Evolutionary conservation across 2,797 vertebrate genomes (phyloP).

Genomic region (Liasis olivaceus): DNA sequence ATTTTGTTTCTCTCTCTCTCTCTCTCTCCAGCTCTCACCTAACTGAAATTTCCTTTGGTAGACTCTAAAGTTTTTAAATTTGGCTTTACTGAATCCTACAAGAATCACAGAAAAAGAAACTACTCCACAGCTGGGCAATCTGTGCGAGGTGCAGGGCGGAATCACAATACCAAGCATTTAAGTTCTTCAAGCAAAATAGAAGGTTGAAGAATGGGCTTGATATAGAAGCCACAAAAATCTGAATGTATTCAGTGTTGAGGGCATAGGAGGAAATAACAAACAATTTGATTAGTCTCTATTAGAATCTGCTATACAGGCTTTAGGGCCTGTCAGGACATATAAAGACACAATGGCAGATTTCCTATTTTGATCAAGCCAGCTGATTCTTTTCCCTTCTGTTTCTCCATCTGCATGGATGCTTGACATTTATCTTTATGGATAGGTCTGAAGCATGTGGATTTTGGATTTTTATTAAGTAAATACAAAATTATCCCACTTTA

Average conservation of each 20-base stretch:
- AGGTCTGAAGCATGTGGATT: background rate
- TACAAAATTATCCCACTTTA: background rate
- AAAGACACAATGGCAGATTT: background rate
- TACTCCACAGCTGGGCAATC: background rate
- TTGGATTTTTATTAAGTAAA: background rate
- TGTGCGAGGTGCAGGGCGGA: background rate
- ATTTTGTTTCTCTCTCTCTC: background rate
- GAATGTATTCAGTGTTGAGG: background rate
- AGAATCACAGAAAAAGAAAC: too few relatives aligned
- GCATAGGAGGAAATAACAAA: background rate
- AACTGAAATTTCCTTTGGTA: background rate
- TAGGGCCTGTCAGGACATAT: background rate
- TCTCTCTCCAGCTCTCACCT: background rate
- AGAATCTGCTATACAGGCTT: background rate
- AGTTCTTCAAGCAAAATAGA: background rate
- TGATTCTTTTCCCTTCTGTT: background rate
- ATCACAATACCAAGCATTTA: background rate
- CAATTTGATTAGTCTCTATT: background rate
- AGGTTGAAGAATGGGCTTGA: background rate
- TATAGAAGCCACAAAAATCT: background rate
- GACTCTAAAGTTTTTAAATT: background rate
- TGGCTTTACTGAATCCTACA: too few relatives aligned
- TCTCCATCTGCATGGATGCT: background rate
- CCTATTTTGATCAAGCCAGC: background rate
- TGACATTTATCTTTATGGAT: background rate